Evolutionary conservation across 2,888 invertebrate genomes (phyloP).

Genomic region (Lissonota sp.): DNA sequence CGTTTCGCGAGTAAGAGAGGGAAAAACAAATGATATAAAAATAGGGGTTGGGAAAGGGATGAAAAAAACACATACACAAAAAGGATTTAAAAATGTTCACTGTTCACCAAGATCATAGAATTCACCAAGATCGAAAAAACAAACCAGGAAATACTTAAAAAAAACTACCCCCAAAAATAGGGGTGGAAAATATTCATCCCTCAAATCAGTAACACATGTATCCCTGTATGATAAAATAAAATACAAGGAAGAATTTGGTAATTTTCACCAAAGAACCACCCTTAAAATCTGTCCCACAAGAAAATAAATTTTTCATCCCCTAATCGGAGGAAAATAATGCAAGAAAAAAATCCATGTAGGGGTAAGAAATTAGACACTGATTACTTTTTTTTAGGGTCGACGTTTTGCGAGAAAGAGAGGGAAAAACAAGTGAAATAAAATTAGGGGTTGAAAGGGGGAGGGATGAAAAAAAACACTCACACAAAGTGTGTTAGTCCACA

Average conservation of each 20-base stretch:
- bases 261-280: background rate
- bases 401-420: background rate
- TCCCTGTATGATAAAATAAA: no score
- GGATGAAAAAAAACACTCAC: constrained; percentile 30
- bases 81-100: no score
- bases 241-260: background rate
- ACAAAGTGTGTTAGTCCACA: background rate
- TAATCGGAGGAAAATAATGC: no score
- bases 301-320: background rate
- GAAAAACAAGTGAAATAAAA: constrained; percentile 2
- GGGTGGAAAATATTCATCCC: no score
- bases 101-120: no score
- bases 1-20: background rate
- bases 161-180: no score
- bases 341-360: background rate
- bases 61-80: constrained; percentile 28
- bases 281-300: background rate
- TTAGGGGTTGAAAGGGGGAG: constrained; percentile 5
- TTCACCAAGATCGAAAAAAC: no score
- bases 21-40: constrained; percentile 5
- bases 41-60: constrained; percentile 10
- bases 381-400: no score
- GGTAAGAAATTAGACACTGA: no score
- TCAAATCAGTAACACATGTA: background rate
- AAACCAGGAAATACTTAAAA: no score